Base-by-base conservation (phyloP, 2,888 invertebrate genomes). In the Tenodera sinensis region DNA sequence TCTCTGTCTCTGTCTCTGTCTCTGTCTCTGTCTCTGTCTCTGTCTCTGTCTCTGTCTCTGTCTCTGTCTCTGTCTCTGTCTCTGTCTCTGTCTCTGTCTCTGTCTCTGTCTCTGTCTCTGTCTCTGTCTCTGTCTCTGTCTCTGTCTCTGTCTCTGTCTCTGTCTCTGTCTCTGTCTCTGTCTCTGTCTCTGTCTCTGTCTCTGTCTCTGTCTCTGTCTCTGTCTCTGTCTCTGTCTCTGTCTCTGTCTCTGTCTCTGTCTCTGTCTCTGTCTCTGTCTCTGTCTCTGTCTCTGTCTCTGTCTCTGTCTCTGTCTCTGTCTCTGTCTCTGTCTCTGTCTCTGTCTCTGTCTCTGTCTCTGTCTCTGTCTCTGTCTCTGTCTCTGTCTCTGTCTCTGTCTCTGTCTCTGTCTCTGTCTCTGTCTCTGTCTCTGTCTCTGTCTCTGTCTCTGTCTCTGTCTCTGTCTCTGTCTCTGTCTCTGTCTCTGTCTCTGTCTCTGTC, bases 1-100 rank as follows among this genome's bases (percentile, higher is more conserved):
- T 89, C 54, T 85, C 88, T 89, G 28, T 89, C 89, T 89, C 85
- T 89, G 9, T 89, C 85, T 85, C 89, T 85, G 30, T 85, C 85
- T 85, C 85, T 89, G 28, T 89, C 85, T 89, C 88, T 89, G 15
- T 85, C 88, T 83, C 30, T 83, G 25, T 82, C 81, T 87, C 89
- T 85, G 12, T 83, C 87, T 28, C 86, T 81, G 27, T 85, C 47
- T 81, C 81, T 81, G 81, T 81, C 81, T 81, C 81, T 81, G 81
- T 81, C 81, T 81, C 81, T 81, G 81, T 81, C 81, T 81, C 81
- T 81, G 81, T 81, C 81, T 81, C 81, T 81, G 81, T 81, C 81
- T 81, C 81, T 81, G 81, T 81, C 81, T 81, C 81, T 81, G 81
- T 81, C 81, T 81, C 81, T 81, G 81, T 81, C 81, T 81, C 81